phyloP scores from a whole-genome alignment of 2,113 vertebrate species.

The Mobula birostris region DNA sequence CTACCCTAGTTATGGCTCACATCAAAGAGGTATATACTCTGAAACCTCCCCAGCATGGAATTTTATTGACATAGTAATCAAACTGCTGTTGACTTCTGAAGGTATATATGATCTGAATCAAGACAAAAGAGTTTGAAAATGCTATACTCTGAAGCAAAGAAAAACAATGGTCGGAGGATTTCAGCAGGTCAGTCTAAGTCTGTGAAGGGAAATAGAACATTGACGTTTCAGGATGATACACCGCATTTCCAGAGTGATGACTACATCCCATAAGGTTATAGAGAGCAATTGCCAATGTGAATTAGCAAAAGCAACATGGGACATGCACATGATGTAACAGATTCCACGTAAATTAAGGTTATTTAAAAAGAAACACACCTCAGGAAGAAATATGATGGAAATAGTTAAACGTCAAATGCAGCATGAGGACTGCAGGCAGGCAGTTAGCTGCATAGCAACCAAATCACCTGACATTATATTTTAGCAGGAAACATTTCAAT shows the following conservation, averaged over 20 bases:
- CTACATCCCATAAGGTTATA: not conserved
- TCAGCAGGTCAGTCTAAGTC: too few species aligned
- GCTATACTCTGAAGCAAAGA: too few species aligned
- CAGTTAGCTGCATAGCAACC: not conserved
- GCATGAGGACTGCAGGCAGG: not conserved
- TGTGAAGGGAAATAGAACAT: too few species aligned
- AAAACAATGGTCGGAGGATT: too few species aligned
- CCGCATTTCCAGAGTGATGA: not conserved
- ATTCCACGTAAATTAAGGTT: not conserved
- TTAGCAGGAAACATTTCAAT: not conserved
- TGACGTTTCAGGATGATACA: too few species aligned
- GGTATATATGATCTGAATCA: too few species aligned
- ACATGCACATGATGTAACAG: not conserved
- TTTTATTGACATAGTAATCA: too few species aligned
- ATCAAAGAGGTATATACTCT: too few species aligned
- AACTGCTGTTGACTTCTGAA: too few species aligned
- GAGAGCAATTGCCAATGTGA: not conserved
- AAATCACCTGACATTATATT: not conserved
- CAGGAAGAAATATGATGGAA: not conserved
- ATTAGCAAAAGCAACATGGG: not conserved
- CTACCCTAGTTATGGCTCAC: too few species aligned
- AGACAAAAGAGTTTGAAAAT: too few species aligned
- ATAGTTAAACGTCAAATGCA: not conserved
- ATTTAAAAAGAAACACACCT: not conserved
- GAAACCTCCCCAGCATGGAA: too few species aligned